Conservation (phyloP, 2,888 invertebrate genomes). For the Eretmocerus hayati region DNA sequence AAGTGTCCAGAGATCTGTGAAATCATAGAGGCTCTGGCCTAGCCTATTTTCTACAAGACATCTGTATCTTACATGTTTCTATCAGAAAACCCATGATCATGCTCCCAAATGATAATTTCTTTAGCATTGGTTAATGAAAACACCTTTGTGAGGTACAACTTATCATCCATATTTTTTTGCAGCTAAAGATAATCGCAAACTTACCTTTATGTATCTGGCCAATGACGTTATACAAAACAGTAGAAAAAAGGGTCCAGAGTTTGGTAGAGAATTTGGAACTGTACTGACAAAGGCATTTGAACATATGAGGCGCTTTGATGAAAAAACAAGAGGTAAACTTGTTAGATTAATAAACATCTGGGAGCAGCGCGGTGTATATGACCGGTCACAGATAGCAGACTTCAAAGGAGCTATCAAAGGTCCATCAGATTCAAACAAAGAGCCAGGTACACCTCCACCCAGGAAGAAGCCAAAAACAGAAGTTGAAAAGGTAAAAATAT, state of each 20-base stretch:
- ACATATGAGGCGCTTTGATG: constrained; percentile 71
- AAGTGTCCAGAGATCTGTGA: too few relatives aligned
- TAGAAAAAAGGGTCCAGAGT: constrained; percentile 95
- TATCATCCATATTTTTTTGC: too few relatives aligned
- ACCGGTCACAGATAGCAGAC: constrained; percentile 69
- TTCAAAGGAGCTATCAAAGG: constrained; percentile 59
- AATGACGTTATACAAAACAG: constrained; percentile 99
- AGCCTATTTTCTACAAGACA: too few relatives aligned
- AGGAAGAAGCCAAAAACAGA: constrained; percentile 48
- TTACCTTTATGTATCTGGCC: constrained; percentile 95
- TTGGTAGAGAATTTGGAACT: constrained; percentile 77
- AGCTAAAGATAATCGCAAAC: constrained; percentile 78
- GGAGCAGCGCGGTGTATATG: constrained; percentile 88
- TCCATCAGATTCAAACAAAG: constrained; percentile 29
- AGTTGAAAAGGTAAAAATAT: constrained; percentile 33
- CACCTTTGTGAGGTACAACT: too few relatives aligned
- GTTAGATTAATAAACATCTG: constrained; percentile 82
- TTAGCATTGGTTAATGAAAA: too few relatives aligned
- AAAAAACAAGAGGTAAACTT: constrained; percentile 75
- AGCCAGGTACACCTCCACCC: constrained; percentile 46
- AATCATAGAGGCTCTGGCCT: too few relatives aligned
- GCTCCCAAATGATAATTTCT: too few relatives aligned
- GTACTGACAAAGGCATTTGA: constrained; percentile 77
- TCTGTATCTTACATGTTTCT: too few relatives aligned
- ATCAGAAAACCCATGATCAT: too few relatives aligned